These are phyloP conservation scores for Melanotaenia maccullochi DNA, from an alignment of 2,797 vertebrate genomes.

Conservation along the genomic window DNA sequence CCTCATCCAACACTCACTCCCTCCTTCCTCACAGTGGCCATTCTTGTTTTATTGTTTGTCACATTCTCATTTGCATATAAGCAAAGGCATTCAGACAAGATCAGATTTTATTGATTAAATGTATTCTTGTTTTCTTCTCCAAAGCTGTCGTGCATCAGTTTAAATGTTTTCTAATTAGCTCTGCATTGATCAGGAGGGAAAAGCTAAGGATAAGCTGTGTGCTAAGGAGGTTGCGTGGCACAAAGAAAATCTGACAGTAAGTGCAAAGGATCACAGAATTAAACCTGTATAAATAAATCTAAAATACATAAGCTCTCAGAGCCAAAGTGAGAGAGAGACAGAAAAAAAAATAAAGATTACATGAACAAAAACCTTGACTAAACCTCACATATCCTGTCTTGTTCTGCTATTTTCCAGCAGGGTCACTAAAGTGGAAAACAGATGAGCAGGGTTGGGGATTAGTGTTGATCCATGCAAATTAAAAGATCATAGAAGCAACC, in stretches of 20 bases:
- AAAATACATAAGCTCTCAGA: background rate
- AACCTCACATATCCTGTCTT: slow-evolving; percentile 45
- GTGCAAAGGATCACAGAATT: background rate
- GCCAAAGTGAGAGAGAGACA: background rate
- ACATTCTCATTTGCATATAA: slow-evolving; percentile 4
- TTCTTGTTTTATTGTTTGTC: background rate
- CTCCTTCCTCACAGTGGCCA: background rate
- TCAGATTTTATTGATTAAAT: background rate
- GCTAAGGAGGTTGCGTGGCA: background rate
- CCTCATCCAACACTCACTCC: background rate
- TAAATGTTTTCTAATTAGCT: background rate
- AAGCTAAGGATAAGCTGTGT: background rate
- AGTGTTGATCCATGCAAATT: slow-evolving; percentile 75
- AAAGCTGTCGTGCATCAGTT: background rate
- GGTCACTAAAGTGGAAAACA: slow-evolving; percentile 60
- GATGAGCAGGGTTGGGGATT: slow-evolving; percentile 65
- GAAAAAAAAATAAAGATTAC: background rate
- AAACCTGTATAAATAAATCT: background rate
- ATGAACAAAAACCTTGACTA: slow-evolving; percentile 26
- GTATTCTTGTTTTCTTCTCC: background rate
- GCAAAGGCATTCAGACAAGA: slow-evolving; percentile 1
- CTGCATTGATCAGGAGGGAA: background rate
- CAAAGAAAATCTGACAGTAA: background rate
- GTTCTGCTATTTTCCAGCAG: slow-evolving; percentile 57
- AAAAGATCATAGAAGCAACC: slow-evolving; percentile 70